Evolutionary conservation across 2,113 vertebrate species (phyloP), one percentile per base, ranked within the genome.

Genomic region (Chinchilla lanigera): DNA sequence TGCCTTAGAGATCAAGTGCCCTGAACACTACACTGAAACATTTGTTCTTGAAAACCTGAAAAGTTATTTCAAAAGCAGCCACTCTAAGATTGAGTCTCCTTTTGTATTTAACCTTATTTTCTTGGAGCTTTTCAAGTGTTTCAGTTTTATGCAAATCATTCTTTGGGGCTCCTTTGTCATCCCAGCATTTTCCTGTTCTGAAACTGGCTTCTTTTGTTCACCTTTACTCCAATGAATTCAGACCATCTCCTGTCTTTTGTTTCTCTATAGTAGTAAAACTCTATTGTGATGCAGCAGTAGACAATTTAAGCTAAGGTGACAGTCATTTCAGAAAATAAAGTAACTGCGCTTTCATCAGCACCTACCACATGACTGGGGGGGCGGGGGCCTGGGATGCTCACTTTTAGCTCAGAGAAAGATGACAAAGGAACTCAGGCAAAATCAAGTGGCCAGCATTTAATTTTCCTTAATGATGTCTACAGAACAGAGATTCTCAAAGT

Each of bases 261-360:
- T 98, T 98, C 98, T 97, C 98, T 92, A 61, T 88, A 77, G 89
- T 97, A 98, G 98, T 98, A 98, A 97, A 98, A 98, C 73, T 97
- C 97, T 86, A 97, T 97, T 97, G 98, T 69, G 93, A 98, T 97
- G 97, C 97, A 96, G 86, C 86, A 50, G 97, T 96, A 98, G 98
- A 98, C 98, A 98, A 98, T 98, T 98, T 97, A 98, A 98, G 95
- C 92, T 94, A 97, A 92, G 94, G 97, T 98, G 98, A 98, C 98
- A 98, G 98, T 98, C 97, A 97, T 92, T 97, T 97, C 93, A 95
- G 97, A 97, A 98, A 98, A 96, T 78, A 98, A 98, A 98, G 86
- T 60, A 91, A 98, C 98, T 96, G 91, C 80, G 88, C 96, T 98
- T 98, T 97, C 97, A 98, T 93, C 98, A 97, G 97, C 97, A 95